A percentile compares a stretch with the other conserved stretches of the same genome.
Evolutionary conservation across 2,797 vertebrate species (phyloP).

Genomic region (Fistularia tabacaria): DNA sequence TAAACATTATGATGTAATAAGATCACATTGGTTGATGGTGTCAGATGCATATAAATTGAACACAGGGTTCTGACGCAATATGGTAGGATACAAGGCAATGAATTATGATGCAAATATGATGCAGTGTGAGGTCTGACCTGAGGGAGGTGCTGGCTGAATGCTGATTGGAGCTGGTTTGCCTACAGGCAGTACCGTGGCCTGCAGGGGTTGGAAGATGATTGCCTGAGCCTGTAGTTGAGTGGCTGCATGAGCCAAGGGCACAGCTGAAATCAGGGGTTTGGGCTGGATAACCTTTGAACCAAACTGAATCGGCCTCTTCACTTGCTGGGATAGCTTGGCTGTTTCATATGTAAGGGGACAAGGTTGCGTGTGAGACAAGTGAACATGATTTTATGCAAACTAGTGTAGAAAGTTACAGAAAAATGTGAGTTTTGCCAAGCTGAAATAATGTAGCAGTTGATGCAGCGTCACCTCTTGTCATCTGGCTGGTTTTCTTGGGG

Average conservation of each 20-base stretch:
- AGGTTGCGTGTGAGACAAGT: too few species aligned
- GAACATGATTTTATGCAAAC: too few species aligned
- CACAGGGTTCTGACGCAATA: slow-evolving; percentile 9
- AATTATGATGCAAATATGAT: slow-evolving; percentile 1
- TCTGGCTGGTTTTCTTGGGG: slow-evolving; percentile 57
- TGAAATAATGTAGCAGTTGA: not conserved
- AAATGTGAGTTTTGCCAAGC: too few species aligned
- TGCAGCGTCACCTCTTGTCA: slow-evolving; percentile 60
- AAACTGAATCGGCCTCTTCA: slow-evolving; percentile 78
- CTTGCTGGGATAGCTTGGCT: slow-evolving; percentile 69
- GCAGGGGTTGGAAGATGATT: slow-evolving; percentile 89
- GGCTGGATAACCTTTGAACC: slow-evolving; percentile 86
- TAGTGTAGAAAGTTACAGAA: too few species aligned
- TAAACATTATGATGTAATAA: not conserved
- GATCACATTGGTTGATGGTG: not conserved
- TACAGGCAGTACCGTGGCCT: slow-evolving; percentile 75
- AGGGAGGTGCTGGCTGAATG: slow-evolving; percentile 82
- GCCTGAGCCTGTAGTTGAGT: slow-evolving; percentile 82
- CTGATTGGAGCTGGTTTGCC: slow-evolving; percentile 80
- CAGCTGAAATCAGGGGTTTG: slow-evolving; percentile 82
- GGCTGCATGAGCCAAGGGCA: slow-evolving; percentile 75
- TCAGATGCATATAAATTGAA: not conserved
- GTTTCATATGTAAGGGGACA: not conserved
- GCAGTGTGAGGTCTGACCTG: slow-evolving; percentile 74
- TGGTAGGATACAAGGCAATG: not conserved